phyloP scores from a whole-genome alignment of 23 tunicate species.

The Ascidia mentula region DNA sequence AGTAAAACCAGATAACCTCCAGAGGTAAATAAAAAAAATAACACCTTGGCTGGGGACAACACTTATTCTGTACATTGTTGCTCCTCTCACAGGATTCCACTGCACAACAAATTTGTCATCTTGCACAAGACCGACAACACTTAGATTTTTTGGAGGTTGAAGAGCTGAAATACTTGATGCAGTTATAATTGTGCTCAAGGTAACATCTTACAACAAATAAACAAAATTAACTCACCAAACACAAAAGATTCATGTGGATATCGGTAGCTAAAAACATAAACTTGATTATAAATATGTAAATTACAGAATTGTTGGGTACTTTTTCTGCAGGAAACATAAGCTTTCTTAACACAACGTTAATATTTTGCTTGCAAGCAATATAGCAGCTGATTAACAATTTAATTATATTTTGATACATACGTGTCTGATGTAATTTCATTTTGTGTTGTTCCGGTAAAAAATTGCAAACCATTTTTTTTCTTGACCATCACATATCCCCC shows the following conservation, averaged over 20 bases:
- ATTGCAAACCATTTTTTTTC: conserved; percentile 49
- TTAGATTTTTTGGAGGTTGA: conserved; percentile 51
- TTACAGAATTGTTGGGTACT: background rate
- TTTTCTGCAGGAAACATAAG: background rate
- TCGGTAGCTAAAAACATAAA: conserved; percentile 45
- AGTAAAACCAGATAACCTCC: background rate
- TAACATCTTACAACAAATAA: background rate
- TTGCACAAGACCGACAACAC: conserved; percentile 37
- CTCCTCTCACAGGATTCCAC: conserved; percentile 79
- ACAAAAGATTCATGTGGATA: conserved; percentile 69
- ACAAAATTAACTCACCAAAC: conserved; percentile 51
- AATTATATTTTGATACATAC: conserved; percentile 32
- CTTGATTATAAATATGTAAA: background rate
- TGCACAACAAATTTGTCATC: conserved; percentile 31
- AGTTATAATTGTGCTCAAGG: background rate
- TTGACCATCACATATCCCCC: conserved; percentile 79
- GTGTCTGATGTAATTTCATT: conserved; percentile 74
- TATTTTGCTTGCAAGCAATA: too few relatives aligned
- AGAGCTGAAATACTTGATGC: conserved; percentile 25
- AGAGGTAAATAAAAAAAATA: background rate
- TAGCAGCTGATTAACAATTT: background rate
- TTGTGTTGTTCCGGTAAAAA: conserved; percentile 64
- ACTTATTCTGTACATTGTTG: conserved; percentile 62
- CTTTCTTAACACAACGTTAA: background rate
- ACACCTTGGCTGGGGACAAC: conserved; percentile 54